Conservation (phyloP, 2,797 vertebrate genomes). For the Diplodus sargus region DNA sequence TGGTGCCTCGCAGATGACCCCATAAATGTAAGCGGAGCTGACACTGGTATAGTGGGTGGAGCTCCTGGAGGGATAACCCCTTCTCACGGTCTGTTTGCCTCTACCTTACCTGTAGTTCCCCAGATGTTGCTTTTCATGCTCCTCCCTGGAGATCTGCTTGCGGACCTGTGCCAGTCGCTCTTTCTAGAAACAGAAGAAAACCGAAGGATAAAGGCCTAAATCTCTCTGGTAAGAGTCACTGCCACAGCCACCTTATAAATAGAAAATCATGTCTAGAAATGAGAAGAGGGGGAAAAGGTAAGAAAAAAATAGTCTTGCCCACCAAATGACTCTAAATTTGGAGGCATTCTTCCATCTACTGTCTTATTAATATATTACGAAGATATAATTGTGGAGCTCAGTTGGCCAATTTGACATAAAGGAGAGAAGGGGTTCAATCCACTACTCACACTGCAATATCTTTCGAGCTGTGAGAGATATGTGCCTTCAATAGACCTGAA, state of each 20-base stretch:
- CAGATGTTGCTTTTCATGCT: slow-evolving; percentile 96
- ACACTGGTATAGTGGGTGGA: slow-evolving; percentile 27
- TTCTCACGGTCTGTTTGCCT: slow-evolving; percentile 22
- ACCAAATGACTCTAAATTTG: slow-evolving; percentile 61
- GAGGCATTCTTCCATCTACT: slow-evolving; percentile 57
- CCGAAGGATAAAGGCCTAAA: slow-evolving; percentile 25
- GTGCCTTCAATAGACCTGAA: slow-evolving; percentile 52
- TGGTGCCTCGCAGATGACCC: slow-evolving; percentile 61
- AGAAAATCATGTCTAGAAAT: slow-evolving; percentile 30
- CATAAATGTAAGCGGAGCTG: slow-evolving; percentile 65
- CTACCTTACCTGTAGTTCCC: slow-evolving; percentile 96
- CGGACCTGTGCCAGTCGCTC: slow-evolving; percentile 96
- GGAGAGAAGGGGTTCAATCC: slow-evolving; percentile 60
- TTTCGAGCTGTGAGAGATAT: slow-evolving; percentile 47
- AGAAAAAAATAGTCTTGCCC: slow-evolving; percentile 18
- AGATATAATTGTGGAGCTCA: slow-evolving; percentile 76
- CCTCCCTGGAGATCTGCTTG: slow-evolving; percentile 95
- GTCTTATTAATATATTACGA: slow-evolving; percentile 70
- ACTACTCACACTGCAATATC: slow-evolving; percentile 51
- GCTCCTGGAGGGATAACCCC: slow-evolving; percentile 32
- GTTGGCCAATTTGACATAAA: slow-evolving; percentile 65
- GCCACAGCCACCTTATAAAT: neutral
- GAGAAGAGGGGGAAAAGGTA: neutral
- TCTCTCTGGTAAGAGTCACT: slow-evolving; percentile 25
- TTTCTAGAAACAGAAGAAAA: slow-evolving; percentile 86